phyloP scores from a whole-genome alignment of 2,113 vertebrate species.

The Trogon melanurus region DNA sequence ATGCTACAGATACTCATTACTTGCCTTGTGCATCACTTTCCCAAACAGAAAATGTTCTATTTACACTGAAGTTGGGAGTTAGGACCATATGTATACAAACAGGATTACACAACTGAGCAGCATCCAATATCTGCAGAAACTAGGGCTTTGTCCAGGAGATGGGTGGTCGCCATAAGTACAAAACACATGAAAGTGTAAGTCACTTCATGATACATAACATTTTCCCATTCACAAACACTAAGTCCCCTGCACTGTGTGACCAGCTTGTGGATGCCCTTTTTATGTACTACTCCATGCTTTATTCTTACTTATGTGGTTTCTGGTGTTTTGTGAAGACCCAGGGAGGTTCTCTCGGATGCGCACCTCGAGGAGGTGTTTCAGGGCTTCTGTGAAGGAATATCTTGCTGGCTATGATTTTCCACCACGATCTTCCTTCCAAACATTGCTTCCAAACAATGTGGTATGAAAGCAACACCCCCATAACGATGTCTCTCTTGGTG shows the following conservation, averaged over 20 bases:
- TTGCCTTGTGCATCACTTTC: background rate
- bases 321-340: background rate
- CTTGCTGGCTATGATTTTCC: background rate
- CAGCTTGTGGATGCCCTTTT: background rate
- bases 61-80: background rate
- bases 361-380: background rate
- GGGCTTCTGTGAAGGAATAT: background rate
- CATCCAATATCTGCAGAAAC: background rate
- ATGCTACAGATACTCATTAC: background rate
- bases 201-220: fast-evolving
- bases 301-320: background rate
- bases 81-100: background rate
- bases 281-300: background rate
- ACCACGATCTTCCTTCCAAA: background rate
- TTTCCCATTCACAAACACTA: background rate
- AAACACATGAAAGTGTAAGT: background rate
- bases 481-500: background rate
- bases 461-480: background rate
- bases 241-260: background rate
- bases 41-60: background rate
- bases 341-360: background rate
- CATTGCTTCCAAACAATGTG: background rate
- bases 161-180: background rate
- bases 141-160: background rate
- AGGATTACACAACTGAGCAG: background rate